These are phyloP conservation scores for Beroe forskalii DNA, from an alignment of 37 sponge, comb jelly and placozoan genomes.

Conservation along the genomic window DNA sequence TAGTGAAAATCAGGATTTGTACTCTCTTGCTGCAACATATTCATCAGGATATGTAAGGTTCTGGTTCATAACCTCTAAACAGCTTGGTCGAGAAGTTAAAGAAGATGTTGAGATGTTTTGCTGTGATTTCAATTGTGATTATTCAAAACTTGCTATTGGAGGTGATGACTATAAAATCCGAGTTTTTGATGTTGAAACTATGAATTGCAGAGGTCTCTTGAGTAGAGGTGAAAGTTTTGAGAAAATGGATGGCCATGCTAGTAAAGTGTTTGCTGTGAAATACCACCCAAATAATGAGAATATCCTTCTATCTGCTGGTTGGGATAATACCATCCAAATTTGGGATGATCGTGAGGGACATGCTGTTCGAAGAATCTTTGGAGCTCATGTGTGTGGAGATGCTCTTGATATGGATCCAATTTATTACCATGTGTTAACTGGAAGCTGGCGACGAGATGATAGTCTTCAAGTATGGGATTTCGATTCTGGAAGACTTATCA, in stretches of 20 bases:
- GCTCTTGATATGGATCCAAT: conserved; percentile 41
- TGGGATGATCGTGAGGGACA: conserved; percentile 71
- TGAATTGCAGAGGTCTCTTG: neutral
- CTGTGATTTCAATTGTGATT: conserved; percentile 56
- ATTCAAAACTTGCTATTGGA: conserved; percentile 31
- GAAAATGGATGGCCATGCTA: conserved; percentile 82
- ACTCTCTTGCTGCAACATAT: conserved; percentile 26
- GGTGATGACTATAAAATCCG: conserved; percentile 63
- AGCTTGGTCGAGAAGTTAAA: conserved; percentile 6
- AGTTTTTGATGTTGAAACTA: conserved; percentile 36
- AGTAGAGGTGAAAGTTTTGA: conserved; percentile 64
- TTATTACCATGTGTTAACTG: neutral
- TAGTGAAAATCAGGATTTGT: conserved; percentile 5
- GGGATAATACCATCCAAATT: conserved; percentile 86
- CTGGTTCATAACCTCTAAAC: conserved; percentile 51
- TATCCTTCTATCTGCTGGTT: conserved; percentile 74
- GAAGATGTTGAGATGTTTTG: conserved; percentile 47
- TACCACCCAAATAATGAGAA: conserved; percentile 76
- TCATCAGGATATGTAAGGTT: conserved; percentile 59
- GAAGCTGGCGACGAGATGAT: conserved; percentile 18
- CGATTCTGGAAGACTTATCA: conserved; percentile 67
- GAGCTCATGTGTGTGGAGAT: conserved; percentile 48
- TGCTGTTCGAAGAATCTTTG: conserved; percentile 68
- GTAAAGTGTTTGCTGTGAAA: conserved; percentile 73
- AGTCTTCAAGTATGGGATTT: conserved; percentile 72